Conservation (phyloP, 2,797 vertebrate species). For the Cyprinella venusta region DNA sequence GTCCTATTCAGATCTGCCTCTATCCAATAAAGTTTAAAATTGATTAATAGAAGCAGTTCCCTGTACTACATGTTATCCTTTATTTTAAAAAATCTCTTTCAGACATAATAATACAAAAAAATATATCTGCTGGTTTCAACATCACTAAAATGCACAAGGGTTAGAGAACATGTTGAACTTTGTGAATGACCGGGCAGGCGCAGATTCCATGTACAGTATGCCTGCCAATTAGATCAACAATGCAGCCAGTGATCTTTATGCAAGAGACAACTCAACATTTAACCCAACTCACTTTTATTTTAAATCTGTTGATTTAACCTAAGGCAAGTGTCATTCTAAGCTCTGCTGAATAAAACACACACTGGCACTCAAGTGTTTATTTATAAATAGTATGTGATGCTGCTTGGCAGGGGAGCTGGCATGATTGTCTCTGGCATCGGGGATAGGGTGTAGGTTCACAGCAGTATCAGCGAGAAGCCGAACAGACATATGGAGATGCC, state of each 20-base stretch:
- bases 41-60: neutral
- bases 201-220: neutral
- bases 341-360: slow-evolving; percentile 25
- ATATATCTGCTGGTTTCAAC: neutral
- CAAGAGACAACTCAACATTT: neutral
- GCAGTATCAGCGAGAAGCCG: slow-evolving; percentile 31
- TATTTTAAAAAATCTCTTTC: neutral
- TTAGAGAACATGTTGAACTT: neutral
- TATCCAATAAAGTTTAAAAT: neutral
- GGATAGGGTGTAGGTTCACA: slow-evolving; percentile 26
- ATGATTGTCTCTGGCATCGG: slow-evolving; percentile 29
- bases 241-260: neutral
- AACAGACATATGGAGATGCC: slow-evolving; percentile 50
- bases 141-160: neutral
- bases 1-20: neutral
- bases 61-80: neutral
- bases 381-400: slow-evolving; percentile 44
- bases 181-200: neutral
- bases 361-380: slow-evolving; percentile 29
- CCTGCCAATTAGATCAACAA: neutral
- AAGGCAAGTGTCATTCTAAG: neutral
- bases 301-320: neutral
- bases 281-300: neutral
- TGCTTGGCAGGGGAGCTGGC: slow-evolving; percentile 50
- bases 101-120: neutral